Evolutionary conservation across 2,797 vertebrate genomes (phyloP).

Genomic region (Bovichtus diacanthus): DNA sequence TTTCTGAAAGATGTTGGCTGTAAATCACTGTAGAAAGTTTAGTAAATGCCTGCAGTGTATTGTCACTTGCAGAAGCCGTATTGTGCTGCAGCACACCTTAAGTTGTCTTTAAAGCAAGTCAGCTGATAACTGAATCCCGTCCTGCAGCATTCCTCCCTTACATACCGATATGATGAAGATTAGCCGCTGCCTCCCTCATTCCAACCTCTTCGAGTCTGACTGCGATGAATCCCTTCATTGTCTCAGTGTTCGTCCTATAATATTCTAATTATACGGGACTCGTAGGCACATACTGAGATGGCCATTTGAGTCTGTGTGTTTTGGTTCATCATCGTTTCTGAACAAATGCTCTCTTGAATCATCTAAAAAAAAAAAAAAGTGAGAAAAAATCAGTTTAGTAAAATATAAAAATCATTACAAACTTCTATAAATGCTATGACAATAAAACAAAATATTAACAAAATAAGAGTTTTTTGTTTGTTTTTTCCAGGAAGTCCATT

Average conservation of each 20-base stretch:
- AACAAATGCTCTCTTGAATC: neutral
- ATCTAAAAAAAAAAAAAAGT: no score
- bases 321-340: neutral
- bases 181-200: constrained; percentile 30
- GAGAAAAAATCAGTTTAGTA: neutral
- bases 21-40: neutral
- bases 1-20: neutral
- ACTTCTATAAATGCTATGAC: no score
- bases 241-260: neutral
- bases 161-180: constrained; percentile 35
- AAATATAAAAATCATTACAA: no score
- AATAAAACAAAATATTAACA: no score
- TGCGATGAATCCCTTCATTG: constrained; percentile 20
- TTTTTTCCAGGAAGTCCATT: no score
- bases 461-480: no score
- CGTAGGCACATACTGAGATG: neutral
- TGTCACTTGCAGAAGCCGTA: neutral
- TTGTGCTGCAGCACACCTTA: constrained; percentile 1
- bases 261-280: neutral
- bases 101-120: neutral
- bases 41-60: neutral
- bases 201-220: neutral
- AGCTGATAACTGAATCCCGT: constrained; percentile 33
- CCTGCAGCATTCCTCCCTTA: constrained; percentile 60
- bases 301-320: neutral